phyloP scores from a whole-genome alignment of 2,888 invertebrate species.

The Pherbina coryleti region DNA sequence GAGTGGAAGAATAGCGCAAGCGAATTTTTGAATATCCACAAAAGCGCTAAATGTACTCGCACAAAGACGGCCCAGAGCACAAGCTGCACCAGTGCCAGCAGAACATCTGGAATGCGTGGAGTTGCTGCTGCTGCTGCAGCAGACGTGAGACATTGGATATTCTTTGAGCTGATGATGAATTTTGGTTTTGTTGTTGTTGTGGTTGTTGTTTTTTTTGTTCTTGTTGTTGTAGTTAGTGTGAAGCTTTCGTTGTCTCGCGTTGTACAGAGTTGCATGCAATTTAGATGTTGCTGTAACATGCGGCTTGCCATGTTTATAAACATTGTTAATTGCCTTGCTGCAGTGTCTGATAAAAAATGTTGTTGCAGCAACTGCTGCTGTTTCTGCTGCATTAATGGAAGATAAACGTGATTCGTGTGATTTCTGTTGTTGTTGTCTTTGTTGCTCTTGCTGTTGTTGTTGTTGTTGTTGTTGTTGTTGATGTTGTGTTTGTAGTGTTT shows the following conservation, averaged over 20 bases:
- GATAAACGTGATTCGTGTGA: constrained; percentile 60
- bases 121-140: constrained; percentile 28
- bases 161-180: not conserved
- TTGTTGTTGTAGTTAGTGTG: constrained; percentile 41
- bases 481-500: constrained; percentile 37
- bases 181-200: constrained; percentile 26
- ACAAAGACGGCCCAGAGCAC: constrained; percentile 33
- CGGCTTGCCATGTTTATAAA: not conserved
- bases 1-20: constrained; percentile 66
- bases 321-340: constrained; percentile 20
- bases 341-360: not conserved
- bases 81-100: not conserved
- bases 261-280: constrained; percentile 44
- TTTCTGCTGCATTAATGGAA: constrained; percentile 56
- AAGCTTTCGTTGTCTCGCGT: constrained; percentile 55
- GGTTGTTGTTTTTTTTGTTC: constrained; percentile 23
- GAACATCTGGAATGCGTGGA: not conserved
- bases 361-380: constrained; percentile 33
- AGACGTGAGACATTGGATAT: not conserved
- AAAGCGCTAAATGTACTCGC: constrained; percentile 54
- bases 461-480: constrained; percentile 43
- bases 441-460: constrained; percentile 44
- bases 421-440: constrained; percentile 47
- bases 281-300: constrained; percentile 29
- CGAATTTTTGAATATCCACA: constrained; percentile 64